A percentile compares a stretch with the other conserved stretches of the same genome.
These are phyloP conservation scores for Mesitornis unicolor DNA, from an alignment of 2,113 vertebrate species.

Conservation along the genomic window DNA sequence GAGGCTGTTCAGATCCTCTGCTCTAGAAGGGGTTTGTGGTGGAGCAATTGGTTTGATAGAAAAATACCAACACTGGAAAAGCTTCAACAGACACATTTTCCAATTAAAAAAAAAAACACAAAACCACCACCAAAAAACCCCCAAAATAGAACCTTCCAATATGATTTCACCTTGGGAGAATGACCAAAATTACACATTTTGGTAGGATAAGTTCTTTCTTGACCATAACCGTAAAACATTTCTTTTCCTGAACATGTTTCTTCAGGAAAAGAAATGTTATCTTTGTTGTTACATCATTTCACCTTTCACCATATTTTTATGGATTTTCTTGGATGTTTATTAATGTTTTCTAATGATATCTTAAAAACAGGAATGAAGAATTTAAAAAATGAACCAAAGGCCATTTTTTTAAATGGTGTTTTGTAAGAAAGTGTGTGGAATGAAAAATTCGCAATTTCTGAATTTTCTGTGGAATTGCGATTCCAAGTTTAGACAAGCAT, in stretches of 20 bases:
- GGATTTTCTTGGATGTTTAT: not conserved
- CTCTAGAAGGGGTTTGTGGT: not conserved
- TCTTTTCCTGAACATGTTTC: too few species aligned
- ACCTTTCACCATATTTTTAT: not conserved
- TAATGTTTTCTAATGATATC: too few species aligned
- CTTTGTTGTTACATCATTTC: not conserved
- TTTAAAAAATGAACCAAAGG: not conserved
- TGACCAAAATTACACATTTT: too few species aligned
- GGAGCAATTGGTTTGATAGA: not conserved
- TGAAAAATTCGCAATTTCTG: not conserved
- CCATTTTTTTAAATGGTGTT: fast-evolving
- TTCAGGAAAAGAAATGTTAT: not conserved
- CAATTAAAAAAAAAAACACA: not conserved
- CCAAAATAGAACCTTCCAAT: not conserved
- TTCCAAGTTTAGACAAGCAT: slow-evolving; percentile 39
- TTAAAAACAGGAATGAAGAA: too few species aligned
- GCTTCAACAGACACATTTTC: not conserved
- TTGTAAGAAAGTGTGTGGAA: not conserved
- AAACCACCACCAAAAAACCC: too few species aligned
- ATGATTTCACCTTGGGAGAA: not conserved
- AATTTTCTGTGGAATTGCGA: not conserved
- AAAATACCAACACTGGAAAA: not conserved
- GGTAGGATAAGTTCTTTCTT: too few species aligned
- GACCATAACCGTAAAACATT: too few species aligned
- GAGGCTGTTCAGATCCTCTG: not conserved